Evolutionary conservation across 2,797 vertebrate species (phyloP).

Genomic region (Alcedo atthis): DNA sequence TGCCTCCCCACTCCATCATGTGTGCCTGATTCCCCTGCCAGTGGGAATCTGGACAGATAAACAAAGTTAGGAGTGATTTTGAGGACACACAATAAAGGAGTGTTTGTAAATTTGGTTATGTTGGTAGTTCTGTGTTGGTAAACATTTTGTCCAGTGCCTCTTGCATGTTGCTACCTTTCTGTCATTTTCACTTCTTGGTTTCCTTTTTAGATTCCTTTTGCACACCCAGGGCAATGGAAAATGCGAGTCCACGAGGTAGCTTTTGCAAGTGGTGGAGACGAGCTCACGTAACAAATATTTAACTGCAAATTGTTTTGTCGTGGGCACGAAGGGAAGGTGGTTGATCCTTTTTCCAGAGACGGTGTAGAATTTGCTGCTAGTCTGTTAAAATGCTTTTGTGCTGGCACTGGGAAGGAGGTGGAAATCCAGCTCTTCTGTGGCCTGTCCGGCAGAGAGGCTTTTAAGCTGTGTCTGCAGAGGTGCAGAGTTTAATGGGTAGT

Average conservation of each 20-base stretch:
- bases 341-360: neutral
- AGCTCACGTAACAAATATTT: neutral
- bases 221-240: neutral
- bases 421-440: neutral
- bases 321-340: neutral
- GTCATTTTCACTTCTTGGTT: neutral
- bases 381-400: neutral
- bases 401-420: fast-evolving
- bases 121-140: neutral
- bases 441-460: constrained; percentile 25
- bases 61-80: fast-evolving
- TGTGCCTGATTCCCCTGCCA: neutral
- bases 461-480: constrained; percentile 15
- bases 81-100: neutral
- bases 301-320: neutral
- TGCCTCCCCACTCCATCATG: no score
- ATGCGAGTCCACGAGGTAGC: neutral
- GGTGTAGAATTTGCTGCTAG: neutral
- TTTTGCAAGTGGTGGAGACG: neutral
- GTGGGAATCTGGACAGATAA: neutral
- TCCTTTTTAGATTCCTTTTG: neutral
- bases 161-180: neutral
- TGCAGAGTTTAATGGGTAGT: constrained; percentile 2
- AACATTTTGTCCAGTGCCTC: neutral
- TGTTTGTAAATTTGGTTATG: fast-evolving